Evolutionary conservation across 2,888 invertebrate species (phyloP).

Genomic region (Proisotoma minuta): DNA sequence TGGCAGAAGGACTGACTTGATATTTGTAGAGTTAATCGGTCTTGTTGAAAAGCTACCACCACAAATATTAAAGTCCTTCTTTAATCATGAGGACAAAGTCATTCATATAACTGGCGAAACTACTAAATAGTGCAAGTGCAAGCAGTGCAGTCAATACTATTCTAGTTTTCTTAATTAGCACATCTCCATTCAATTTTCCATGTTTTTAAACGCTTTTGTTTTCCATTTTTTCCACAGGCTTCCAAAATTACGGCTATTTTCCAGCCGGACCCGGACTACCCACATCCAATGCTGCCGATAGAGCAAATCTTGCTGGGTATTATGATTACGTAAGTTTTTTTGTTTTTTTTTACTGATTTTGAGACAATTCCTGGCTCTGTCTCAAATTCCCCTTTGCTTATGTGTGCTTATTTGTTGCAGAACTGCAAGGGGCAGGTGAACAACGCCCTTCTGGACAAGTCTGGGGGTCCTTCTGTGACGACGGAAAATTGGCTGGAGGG

Average conservation of each 20-base stretch:
- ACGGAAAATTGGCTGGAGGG: slow-evolving; percentile 32
- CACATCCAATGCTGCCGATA: slow-evolving; percentile 49
- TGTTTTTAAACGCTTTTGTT: not conserved
- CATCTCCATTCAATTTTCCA: no score
- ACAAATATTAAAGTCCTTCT: no score
- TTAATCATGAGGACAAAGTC: no score
- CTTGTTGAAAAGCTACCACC: no score
- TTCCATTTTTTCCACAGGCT: slow-evolving; percentile 50
- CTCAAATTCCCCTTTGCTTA: slow-evolving; percentile 33
- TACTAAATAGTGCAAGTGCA: no score
- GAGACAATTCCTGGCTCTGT: slow-evolving; percentile 12
- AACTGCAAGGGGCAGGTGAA: slow-evolving; percentile 38
- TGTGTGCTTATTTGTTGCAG: slow-evolving; percentile 24
- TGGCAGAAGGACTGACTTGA: no score
- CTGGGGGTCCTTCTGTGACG: slow-evolving; percentile 22
- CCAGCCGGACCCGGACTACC: slow-evolving; percentile 56
- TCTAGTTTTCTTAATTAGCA: no score
- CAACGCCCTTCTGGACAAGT: slow-evolving; percentile 28
- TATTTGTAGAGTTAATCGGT: no score
- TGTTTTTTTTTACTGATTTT: slow-evolving; percentile 10
- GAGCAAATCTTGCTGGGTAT: slow-evolving; percentile 51
- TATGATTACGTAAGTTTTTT: slow-evolving; percentile 48
- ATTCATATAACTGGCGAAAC: no score
- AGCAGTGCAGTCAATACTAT: no score
- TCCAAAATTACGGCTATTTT: slow-evolving; percentile 55